Evolutionary conservation across 2,113 vertebrate genomes (phyloP).

Genomic region (Gnathonemus longibarbis): DNA sequence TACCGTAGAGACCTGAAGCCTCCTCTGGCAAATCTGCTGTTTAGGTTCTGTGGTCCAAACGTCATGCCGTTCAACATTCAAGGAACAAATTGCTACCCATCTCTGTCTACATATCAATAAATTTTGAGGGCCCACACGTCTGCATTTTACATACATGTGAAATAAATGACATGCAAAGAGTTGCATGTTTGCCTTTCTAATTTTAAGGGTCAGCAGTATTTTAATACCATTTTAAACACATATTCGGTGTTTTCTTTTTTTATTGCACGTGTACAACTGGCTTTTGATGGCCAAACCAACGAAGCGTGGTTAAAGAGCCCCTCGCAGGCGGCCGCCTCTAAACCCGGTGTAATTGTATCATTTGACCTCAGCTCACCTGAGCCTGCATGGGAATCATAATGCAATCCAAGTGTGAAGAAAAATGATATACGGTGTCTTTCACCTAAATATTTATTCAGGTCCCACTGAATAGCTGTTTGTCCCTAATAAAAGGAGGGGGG

Average conservation of each 20-base stretch:
- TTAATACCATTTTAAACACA: conserved; percentile 89
- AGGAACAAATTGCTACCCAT: conserved; percentile 53
- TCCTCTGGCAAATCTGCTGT: conserved; percentile 38
- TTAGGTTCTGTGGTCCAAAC: conserved; percentile 37
- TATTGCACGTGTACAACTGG: conserved; percentile 90
- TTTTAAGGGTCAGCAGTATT: conserved; percentile 85
- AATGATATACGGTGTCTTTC: conserved; percentile 98
- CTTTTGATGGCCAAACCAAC: conserved; percentile 96
- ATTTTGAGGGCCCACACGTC: conserved; percentile 50
- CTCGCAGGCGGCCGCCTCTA: conserved; percentile 92
- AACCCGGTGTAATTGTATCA: conserved; percentile 91
- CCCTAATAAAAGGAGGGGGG: conserved; percentile 58
- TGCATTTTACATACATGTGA: conserved; percentile 54
- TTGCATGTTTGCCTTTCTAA: conserved; percentile 78
- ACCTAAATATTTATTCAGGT: conserved; percentile 89
- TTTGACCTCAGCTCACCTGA: conserved; percentile 95
- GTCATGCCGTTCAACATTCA: conserved; percentile 60
- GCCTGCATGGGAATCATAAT: conserved; percentile 92
- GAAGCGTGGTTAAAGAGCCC: conserved; percentile 98
- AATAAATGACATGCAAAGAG: conserved; percentile 81
- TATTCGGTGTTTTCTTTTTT: conserved; percentile 73
- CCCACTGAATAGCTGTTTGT: conserved; percentile 76
- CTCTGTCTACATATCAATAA: conserved; percentile 53
- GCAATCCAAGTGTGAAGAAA: conserved; percentile 94
- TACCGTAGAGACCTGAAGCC: conserved; percentile 43